Evolutionary conservation across 2,888 invertebrate species (phyloP).

Genomic region (Caenorhabditis panamensis): DNA sequence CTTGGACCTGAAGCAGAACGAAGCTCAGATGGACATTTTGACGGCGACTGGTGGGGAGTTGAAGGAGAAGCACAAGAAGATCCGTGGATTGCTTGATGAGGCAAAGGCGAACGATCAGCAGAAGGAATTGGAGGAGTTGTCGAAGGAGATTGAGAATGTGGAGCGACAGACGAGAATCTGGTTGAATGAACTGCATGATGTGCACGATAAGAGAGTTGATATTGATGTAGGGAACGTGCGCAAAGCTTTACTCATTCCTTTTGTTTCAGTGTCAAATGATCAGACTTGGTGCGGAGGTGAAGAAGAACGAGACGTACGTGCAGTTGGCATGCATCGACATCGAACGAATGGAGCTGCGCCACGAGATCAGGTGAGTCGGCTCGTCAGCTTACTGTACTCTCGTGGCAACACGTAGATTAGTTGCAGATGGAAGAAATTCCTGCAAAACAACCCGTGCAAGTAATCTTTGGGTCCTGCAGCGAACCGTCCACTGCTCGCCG

Average conservation of each 20-base stretch:
- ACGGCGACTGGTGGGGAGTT: slow-evolving; percentile 75
- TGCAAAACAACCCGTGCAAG: slow-evolving; percentile 54
- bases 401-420: slow-evolving; percentile 1
- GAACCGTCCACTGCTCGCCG: slow-evolving; percentile 12
- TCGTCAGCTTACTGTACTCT: slow-evolving; percentile 4
- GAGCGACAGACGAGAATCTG: slow-evolving; percentile 75
- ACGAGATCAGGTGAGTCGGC: slow-evolving; percentile 59
- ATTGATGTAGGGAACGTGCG: slow-evolving; percentile 72
- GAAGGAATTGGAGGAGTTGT: slow-evolving; percentile 59
- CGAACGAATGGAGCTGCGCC: slow-evolving; percentile 75
- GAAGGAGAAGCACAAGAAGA: slow-evolving; percentile 73
- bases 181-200: slow-evolving; percentile 78
- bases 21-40: slow-evolving; percentile 77
- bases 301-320: slow-evolving; percentile 77
- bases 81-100: slow-evolving; percentile 69
- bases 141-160: slow-evolving; percentile 66
- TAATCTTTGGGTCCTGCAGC: slow-evolving; percentile 27
- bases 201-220: slow-evolving; percentile 75
- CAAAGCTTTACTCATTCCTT: background rate
- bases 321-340: slow-evolving; percentile 78
- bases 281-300: slow-evolving; percentile 74
- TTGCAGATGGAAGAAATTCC: slow-evolving; percentile 69
- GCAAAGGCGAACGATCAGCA: slow-evolving; percentile 58
- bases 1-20: slow-evolving; percentile 70
- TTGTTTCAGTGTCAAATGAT: slow-evolving; percentile 75